phyloP scores from a whole-genome alignment of 1,140 invertebrate species.

The Aporrectodea caliginosa region DNA sequence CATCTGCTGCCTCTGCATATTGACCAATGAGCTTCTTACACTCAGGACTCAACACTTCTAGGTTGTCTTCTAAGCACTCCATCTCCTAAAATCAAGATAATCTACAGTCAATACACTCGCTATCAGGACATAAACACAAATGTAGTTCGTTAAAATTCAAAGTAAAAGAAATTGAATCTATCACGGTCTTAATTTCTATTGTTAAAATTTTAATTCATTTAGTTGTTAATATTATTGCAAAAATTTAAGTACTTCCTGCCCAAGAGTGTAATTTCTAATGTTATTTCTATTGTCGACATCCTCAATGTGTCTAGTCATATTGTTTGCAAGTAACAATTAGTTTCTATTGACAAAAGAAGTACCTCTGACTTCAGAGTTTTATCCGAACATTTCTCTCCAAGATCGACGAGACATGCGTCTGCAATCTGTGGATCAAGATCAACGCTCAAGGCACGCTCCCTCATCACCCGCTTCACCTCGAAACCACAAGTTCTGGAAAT shows the following conservation, averaged over 20 bases:
- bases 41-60: constrained; percentile 65
- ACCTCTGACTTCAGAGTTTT: constrained; percentile 73
- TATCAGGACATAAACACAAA: no score
- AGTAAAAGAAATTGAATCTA: no score
- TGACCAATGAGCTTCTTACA: constrained; percentile 75
- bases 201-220: no score
- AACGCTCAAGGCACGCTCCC: constrained; percentile 82
- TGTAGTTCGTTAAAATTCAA: no score
- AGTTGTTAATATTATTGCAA: constrained; percentile 13
- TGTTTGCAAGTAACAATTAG: no score
- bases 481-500: constrained; percentile 56
- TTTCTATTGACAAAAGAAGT: no score
- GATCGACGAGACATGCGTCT: constrained; percentile 78
- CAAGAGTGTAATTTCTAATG: no score
- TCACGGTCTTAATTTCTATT: no score
- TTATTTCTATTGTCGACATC: no score
- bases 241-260: no score
- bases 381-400: constrained; percentile 76
- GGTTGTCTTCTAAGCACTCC: constrained; percentile 84
- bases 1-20: constrained; percentile 83
- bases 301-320: no score
- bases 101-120: no score
- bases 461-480: constrained; percentile 85
- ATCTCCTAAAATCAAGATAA: constrained; percentile 67
- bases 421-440: constrained; percentile 92